phyloP scores from a whole-genome alignment of 2,888 invertebrate genomes.

The Quadroppia sp. region DNA sequence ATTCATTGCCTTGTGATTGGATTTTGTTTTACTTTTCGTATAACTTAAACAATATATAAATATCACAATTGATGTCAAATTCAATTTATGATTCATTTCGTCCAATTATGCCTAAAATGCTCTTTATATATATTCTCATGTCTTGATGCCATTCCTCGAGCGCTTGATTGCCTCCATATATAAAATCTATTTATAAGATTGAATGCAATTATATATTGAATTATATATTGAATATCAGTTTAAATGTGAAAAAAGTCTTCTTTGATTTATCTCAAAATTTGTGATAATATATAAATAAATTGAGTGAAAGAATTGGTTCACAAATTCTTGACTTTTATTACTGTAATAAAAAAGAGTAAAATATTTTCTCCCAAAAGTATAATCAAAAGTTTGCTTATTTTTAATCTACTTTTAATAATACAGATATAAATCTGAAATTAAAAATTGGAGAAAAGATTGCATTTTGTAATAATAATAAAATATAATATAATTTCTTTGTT shows the following conservation, averaged over 20 bases:
- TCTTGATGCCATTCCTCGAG: not conserved
- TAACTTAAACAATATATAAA: slow-evolving; percentile 2
- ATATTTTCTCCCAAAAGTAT: too few species aligned
- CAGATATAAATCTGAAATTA: too few species aligned
- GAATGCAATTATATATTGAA: not conserved
- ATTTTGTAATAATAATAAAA: too few species aligned
- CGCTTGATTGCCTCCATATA: not conserved
- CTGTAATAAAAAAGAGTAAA: too few species aligned
- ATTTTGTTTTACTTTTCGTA: not conserved
- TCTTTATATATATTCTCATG: not conserved
- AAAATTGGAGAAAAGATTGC: too few species aligned
- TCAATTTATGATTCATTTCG: slow-evolving; percentile 10
- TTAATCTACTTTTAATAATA: too few species aligned
- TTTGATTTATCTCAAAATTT: not conserved
- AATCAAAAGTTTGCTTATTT: too few species aligned
- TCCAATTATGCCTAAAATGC: not conserved
- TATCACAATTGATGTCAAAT: slow-evolving; percentile 9
- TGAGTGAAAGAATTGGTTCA: not conserved
- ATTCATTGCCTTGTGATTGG: not conserved
- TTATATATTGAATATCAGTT: too few species aligned
- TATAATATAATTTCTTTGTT: too few species aligned
- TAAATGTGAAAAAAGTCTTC: not conserved
- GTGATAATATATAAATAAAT: slow-evolving; percentile 2
- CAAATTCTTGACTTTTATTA: too few species aligned
- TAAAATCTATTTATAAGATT: not conserved